A percentile compares a stretch with the other conserved stretches of the same genome.
Conservation (phyloP, 2,888 invertebrate species). For the Nephrocerus scutellatus region DNA sequence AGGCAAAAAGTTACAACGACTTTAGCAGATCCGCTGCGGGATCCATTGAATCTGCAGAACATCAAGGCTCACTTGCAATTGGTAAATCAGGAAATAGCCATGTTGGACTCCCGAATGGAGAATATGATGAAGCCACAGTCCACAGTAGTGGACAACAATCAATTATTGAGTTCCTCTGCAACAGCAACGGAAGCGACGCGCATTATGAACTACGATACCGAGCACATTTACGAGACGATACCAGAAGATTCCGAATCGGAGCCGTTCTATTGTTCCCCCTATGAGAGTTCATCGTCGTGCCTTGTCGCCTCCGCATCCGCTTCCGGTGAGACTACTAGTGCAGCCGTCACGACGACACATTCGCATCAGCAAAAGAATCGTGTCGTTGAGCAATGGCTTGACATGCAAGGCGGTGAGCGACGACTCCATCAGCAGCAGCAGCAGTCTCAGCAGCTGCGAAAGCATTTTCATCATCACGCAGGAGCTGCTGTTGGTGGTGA, state of each 20-base stretch:
- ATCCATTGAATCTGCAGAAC: constrained; percentile 36
- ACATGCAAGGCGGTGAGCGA: constrained; percentile 28
- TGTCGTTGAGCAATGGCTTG: constrained; percentile 43
- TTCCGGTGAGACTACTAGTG: constrained; percentile 5
- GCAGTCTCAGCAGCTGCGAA: constrained; percentile 24
- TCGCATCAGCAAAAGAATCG: constrained; percentile 36
- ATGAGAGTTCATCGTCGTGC: constrained; percentile 46
- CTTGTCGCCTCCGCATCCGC: constrained; percentile 28
- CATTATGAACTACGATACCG: constrained; percentile 50
- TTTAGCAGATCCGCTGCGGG: constrained; percentile 17
- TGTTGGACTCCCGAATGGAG: constrained; percentile 55
- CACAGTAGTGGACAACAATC: no score
- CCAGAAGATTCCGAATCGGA: constrained; percentile 56
- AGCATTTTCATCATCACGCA: no score
- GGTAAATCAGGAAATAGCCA: constrained; percentile 52
- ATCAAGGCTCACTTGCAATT: constrained; percentile 41
- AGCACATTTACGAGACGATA: constrained; percentile 62
- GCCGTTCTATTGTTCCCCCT: constrained; percentile 59
- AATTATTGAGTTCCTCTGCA: constrained; percentile 15
- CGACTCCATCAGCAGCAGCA: constrained; percentile 13
- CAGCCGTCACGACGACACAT: constrained; percentile 22
- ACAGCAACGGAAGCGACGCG: constrained; percentile 3
- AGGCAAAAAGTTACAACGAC: constrained; percentile 10
- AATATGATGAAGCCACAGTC: constrained; percentile 47
- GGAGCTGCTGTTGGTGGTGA: no score